Conservation (phyloP, 2,113 vertebrate genomes). For the Arvicanthis niloticus region DNA sequence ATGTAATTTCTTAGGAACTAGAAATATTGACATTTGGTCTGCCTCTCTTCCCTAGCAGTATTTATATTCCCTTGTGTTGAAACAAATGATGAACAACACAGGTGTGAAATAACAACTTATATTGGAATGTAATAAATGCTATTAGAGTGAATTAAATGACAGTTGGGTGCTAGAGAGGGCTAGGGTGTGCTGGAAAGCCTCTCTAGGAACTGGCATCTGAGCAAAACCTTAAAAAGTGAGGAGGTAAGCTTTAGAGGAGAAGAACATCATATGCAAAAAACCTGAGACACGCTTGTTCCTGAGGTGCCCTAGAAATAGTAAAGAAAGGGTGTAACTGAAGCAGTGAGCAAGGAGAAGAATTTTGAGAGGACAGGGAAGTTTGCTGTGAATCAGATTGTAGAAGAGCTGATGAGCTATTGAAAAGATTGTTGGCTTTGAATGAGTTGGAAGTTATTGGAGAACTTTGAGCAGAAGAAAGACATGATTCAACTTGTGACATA, state of each 20-base stretch:
- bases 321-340: not conserved
- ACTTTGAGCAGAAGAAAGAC: not conserved
- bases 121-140: not conserved
- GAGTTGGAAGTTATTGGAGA: not conserved
- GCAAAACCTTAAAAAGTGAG: conserved; percentile 15
- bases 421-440: not conserved
- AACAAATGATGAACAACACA: not conserved
- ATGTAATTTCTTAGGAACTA: not conserved
- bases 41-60: not conserved
- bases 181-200: not conserved
- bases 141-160: not conserved
- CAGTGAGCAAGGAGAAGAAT: not conserved
- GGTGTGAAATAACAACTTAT: not conserved
- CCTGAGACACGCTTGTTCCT: not conserved
- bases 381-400: not conserved
- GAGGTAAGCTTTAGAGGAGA: not conserved
- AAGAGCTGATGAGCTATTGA: not conserved
- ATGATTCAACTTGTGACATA: not conserved
- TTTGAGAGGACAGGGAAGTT: not conserved
- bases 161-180: not conserved
- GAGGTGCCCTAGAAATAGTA: not conserved
- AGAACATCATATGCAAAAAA: not conserved
- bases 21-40: not conserved
- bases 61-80: not conserved
- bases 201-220: not conserved